Evolutionary conservation across 2,797 vertebrate species (phyloP).

Genomic region (Cyprinella venusta): DNA sequence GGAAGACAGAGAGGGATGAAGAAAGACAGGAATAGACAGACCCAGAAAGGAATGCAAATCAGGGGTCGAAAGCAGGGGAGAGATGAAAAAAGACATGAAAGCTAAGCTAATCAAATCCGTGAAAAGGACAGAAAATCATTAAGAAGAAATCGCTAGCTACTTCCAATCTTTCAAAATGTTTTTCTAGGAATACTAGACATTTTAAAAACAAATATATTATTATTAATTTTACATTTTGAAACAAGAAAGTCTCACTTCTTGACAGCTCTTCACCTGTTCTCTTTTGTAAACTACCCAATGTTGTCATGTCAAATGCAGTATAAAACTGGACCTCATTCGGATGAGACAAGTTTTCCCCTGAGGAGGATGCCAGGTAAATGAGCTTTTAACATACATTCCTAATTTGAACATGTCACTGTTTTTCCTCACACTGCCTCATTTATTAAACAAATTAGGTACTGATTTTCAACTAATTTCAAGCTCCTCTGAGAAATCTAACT

Average conservation of each 20-base stretch:
- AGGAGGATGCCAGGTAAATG: background rate
- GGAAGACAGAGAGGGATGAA: conserved; percentile 17
- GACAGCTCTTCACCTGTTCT: conserved; percentile 1
- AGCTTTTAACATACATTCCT: background rate
- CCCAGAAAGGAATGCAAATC: conserved; percentile 40
- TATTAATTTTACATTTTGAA: background rate
- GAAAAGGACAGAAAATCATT: conserved; percentile 8
- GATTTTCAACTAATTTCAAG: background rate
- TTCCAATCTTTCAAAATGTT: background rate
- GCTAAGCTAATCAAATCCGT: conserved; percentile 16
- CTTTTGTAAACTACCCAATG: background rate
- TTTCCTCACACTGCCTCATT: background rate
- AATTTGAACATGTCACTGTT: background rate
- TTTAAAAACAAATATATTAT: background rate
- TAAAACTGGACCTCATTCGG: background rate
- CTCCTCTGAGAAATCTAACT: background rate
- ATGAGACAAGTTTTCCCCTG: background rate
- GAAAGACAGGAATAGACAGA: conserved; percentile 36
- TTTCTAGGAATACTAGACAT: background rate
- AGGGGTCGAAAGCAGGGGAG: conserved; percentile 7
- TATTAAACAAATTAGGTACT: background rate
- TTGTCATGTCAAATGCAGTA: background rate
- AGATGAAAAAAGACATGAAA: conserved; percentile 20
- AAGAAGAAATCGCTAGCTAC: background rate
- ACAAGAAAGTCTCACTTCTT: background rate